Percentiles rank a stretch among this genome's conserved stretches.
phyloP scores from a whole-genome alignment of 2,797 vertebrate species.

The Lithobates sylvaticus region DNA sequence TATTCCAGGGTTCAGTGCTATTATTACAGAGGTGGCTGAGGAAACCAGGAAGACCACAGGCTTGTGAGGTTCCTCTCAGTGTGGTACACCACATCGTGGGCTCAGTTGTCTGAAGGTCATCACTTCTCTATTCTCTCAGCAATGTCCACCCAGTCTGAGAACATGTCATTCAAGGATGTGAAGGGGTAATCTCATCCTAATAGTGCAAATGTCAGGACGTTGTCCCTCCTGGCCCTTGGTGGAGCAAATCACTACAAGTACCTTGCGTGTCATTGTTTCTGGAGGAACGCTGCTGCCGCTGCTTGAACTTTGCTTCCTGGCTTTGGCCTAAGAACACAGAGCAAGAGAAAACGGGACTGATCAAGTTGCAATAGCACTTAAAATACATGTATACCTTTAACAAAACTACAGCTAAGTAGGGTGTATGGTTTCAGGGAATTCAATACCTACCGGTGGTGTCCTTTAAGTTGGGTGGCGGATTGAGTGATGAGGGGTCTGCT shows the following conservation, averaged over 20 bases:
- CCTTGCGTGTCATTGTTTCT: constrained; percentile 26
- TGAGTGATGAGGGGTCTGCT: constrained; percentile 72
- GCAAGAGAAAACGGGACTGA: neutral
- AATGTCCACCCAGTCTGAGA: neutral
- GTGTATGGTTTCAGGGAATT: no score
- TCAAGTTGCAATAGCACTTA: no score
- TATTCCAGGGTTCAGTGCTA: neutral
- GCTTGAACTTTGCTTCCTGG: constrained; percentile 45
- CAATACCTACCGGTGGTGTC: constrained; percentile 77
- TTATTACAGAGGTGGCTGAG: neutral
- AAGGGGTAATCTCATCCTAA: neutral
- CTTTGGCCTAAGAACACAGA: constrained; percentile 33
- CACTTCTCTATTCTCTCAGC: neutral
- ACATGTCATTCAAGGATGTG: neutral
- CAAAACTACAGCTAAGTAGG: no score
- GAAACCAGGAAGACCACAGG: neutral
- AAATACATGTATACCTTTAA: no score
- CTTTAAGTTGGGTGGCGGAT: constrained; percentile 70
- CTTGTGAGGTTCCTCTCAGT: neutral
- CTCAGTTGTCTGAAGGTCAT: no score
- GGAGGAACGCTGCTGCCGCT: constrained; percentile 48
- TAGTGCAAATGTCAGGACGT: constrained; percentile 36
- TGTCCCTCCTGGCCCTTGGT: neutral
- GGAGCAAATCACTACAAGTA: neutral
- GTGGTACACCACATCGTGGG: neutral